Evolutionary conservation across 2,113 vertebrate species (phyloP), one percentile per base, ranked within the genome.

Genomic region (Acanthochromis polyacanthus): DNA sequence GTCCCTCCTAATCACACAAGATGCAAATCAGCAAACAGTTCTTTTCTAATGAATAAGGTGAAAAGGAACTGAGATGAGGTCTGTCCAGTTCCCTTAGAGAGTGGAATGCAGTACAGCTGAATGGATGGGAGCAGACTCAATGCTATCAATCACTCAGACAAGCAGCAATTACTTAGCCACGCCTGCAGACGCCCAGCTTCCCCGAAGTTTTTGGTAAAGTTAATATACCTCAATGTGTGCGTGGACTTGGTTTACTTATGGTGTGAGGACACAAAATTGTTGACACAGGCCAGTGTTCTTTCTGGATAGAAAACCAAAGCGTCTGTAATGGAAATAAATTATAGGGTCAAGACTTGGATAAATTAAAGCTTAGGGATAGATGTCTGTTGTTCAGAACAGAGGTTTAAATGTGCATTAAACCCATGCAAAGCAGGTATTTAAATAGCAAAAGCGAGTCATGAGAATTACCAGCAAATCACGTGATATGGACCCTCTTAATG

Each of bases 81-180:
- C 25, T 38, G 57, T 38, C 6, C 14, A 68, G n/a, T 28, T 28
- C 36, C 55, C 63, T 73, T 38, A 20, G 22, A 55, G 63, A 25
- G 32, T 58, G 19, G 25, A 51, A 1, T 51, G 55, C 63, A 62
- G 56, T 57, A 10, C 11, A 40, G 48, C 77, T 61, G 55, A 66
- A 75, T 65, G 55, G 55, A 64, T 52, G 64, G 20, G 53, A 40
- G 15, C 48, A 51, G n/a, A 51, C 20, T 15, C 48, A 53, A 17
- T 59, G 50, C 56, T 56, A 76, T 72, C 56, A 20, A 67, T 84
- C 71, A 74, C 64, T 57, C 60, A 80, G 71, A 76, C 61, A 67
- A 30, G 55, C 55, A 59, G 58, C 30, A 53, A 61, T 22, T 68
- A 60, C 53, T 66, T 32, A 3, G 66, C 62, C 51, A 66, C 36